Evolutionary conservation across 2,113 vertebrate genomes (phyloP).

Genomic region (Sialia sialis): DNA sequence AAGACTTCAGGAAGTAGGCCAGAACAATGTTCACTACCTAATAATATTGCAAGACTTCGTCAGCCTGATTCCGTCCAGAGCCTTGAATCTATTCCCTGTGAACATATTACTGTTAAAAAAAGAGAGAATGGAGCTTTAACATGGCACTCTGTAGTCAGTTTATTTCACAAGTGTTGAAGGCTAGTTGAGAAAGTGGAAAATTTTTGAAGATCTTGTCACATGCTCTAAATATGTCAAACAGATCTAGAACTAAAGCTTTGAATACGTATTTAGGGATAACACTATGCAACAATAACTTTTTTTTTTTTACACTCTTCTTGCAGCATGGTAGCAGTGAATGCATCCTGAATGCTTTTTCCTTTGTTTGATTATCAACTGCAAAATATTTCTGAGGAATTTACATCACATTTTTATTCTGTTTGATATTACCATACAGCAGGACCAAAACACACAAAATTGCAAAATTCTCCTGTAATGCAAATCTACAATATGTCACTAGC

Average conservation of each 20-base stretch:
- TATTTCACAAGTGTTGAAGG: conserved; percentile 65
- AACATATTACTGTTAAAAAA: conserved; percentile 53
- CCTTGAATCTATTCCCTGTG: conserved; percentile 36
- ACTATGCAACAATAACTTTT: conserved; percentile 2
- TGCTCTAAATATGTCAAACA: conserved; percentile 59
- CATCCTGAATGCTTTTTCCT: neutral
- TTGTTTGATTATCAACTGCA: neutral
- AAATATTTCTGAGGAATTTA: neutral
- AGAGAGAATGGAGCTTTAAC: conserved; percentile 40
- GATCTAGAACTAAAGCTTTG: conserved; percentile 12
- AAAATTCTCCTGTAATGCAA: neutral
- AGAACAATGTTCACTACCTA: neutral
- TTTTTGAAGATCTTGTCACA: conserved; percentile 53
- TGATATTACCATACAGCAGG: neutral
- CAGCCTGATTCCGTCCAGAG: conserved; percentile 13
- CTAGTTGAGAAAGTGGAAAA: conserved; percentile 53
- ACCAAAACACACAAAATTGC: neutral
- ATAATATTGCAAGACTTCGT: conserved; percentile 16
- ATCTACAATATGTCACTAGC: neutral
- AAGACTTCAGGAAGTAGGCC: neutral
- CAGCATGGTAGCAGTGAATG: neutral
- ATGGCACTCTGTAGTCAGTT: conserved; percentile 49
- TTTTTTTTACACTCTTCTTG: neutral
- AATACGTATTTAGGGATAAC: neutral
- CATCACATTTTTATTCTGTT: neutral